A percentile compares a stretch with the other conserved stretches of the same genome.
Conservation (phyloP, 2,797 vertebrate genomes). For the Gymnothorax javanicus region DNA sequence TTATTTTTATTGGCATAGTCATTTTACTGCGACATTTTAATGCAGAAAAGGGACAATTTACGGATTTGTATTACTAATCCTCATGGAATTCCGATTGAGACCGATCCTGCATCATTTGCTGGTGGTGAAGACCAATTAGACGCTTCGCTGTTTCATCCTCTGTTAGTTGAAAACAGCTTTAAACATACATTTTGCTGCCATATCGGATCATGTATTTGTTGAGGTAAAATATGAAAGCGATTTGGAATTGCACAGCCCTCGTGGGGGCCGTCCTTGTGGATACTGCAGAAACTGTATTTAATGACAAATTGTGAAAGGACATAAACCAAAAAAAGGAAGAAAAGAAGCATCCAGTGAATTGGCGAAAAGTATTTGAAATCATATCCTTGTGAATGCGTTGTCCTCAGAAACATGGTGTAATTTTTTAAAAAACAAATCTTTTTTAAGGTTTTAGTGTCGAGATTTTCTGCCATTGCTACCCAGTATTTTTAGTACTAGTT, state of each 20-base stretch:
- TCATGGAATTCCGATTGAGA: constrained; percentile 22
- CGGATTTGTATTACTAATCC: constrained; percentile 24
- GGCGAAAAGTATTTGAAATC: not conserved
- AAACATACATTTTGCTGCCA: not conserved
- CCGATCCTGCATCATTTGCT: constrained; percentile 3
- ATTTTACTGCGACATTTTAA: constrained; percentile 20
- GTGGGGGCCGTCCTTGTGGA: constrained; percentile 47
- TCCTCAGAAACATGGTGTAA: not conserved
- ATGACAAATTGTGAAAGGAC: constrained; percentile 18
- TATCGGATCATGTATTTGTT: constrained; percentile 29
- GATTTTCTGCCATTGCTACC: not conserved
- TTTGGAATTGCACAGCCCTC: constrained; percentile 39
- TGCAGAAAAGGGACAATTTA: not conserved
- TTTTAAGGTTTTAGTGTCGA: constrained; percentile 8
- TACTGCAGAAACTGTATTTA: constrained; percentile 55
- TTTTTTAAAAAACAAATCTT: constrained; percentile 2
- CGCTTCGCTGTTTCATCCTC: constrained; percentile 28
- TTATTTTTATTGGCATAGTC: not conserved
- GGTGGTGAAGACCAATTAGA: constrained; percentile 28
- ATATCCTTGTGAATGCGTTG: not conserved
- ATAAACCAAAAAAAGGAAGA: not conserved
- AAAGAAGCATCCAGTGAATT: not conserved
- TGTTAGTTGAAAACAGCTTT: constrained; percentile 27
- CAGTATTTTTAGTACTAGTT: not conserved
- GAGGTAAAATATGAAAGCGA: constrained; percentile 5